Evolutionary conservation across 2,113 vertebrate species (phyloP), one percentile per base, ranked within the genome.

Genomic region (Pampusana beccarii): DNA sequence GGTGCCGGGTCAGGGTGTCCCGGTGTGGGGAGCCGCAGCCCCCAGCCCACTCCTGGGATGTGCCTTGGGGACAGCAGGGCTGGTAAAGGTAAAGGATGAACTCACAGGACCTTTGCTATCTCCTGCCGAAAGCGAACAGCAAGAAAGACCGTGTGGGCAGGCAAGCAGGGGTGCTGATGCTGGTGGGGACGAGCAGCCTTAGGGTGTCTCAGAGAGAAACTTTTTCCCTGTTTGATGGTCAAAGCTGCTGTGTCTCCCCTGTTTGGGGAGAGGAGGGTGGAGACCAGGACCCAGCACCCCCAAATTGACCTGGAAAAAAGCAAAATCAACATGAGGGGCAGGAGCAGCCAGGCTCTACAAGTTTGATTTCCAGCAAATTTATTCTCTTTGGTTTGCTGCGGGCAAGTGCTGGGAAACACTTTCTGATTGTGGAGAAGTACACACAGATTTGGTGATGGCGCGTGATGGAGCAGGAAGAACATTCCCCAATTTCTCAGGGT

Each of bases 91-190:
- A 10, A 71, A 9, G 40, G 48, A n/a, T 5, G 7, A 73, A 10
- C 29, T 21, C n/a, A 8, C 36, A 18, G 13, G 28, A 20, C 11
- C 29, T 64, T 7, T 46, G 38, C 19, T n/a, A 26, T 21, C n/a
- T n/a, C 50, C 53, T 67, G 38, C 28, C 67, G 53, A 48, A 92
- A 89, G 56, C 3, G 23, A 84, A 5, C 44, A 61, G 19, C 0
- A 0, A 57, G 60, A 44, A 50, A 24, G 28, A 20, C 34, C 19
- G 38, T 26, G 40, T 6, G 16, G 34, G 60, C 44, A 70, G 50
- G 34, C 0, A 4, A 19, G 40, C 1, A 17, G 50, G 12, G 53
- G 83, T 5, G n/a, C 34, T 1, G 2, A 20, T 0, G 4, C 5
- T 2, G 36, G 15, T 4, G 5, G 16, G 0, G 10, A 8, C 1